Conservation (phyloP, 1,140 invertebrate genomes). For the Dendroctonus valens region DNA sequence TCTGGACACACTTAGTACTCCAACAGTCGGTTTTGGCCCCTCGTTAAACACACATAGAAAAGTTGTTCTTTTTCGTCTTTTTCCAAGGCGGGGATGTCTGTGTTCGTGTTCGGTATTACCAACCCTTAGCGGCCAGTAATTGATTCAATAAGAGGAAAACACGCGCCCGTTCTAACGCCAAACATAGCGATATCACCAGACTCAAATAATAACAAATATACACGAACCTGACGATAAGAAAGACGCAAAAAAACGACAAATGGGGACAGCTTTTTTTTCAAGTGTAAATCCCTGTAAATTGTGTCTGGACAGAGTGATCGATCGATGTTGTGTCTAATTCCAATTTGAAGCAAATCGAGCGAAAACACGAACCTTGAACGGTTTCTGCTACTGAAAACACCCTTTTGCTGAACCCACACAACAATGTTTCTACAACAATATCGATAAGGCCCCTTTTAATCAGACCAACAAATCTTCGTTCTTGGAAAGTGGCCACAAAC, state of each 20-base stretch:
- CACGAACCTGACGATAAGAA: background rate
- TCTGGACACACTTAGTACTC: background rate
- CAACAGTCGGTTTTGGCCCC: slow-evolving; percentile 9
- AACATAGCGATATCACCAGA: slow-evolving; percentile 46
- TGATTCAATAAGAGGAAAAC: slow-evolving; percentile 49
- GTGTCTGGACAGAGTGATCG: too few species aligned
- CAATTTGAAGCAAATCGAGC: too few species aligned
- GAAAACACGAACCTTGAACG: too few species aligned
- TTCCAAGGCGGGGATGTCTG: slow-evolving; percentile 22
- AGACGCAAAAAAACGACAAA: too few species aligned
- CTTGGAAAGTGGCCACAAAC: slow-evolving; percentile 3
- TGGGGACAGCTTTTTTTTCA: too few species aligned
- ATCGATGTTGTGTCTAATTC: too few species aligned
- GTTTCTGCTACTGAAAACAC: too few species aligned
- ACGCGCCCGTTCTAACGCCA: slow-evolving; percentile 43
- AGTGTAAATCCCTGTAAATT: too few species aligned
- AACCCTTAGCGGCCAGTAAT: slow-evolving; percentile 48
- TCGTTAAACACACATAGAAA: slow-evolving; percentile 40
- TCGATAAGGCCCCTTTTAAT: slow-evolving; percentile 4
- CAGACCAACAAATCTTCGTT: slow-evolving; percentile 17
- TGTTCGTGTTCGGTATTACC: slow-evolving; percentile 43
- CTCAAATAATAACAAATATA: slow-evolving; percentile 45
- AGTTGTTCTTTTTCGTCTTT: slow-evolving; percentile 39
- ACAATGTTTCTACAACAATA: too few species aligned
- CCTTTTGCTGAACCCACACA: too few species aligned